Percentiles rank a stretch among this genome's conserved stretches.
These are phyloP conservation scores for Calycopis cecrops DNA, from an alignment of 1,140 invertebrate genomes.

Conservation along the genomic window DNA sequence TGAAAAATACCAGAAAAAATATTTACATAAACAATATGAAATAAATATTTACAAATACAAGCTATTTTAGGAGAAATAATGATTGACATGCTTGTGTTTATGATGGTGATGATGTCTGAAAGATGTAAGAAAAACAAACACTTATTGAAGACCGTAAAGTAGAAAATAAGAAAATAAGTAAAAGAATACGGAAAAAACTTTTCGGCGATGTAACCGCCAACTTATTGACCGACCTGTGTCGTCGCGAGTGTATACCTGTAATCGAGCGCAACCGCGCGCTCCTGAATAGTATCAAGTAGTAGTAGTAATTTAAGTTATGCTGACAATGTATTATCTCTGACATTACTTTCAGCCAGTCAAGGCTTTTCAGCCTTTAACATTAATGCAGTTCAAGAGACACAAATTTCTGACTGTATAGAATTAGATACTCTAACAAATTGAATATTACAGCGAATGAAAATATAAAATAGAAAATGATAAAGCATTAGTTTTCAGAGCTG, in stretches of 20 bases:
- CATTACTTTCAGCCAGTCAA: too few species aligned
- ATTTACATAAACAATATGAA: too few species aligned
- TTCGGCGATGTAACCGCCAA: not conserved
- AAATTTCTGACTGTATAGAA: too few species aligned
- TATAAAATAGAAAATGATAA: too few species aligned
- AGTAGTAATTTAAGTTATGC: too few species aligned
- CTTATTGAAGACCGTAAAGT: constrained; percentile 17
- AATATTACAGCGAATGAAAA: too few species aligned
- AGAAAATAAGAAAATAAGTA: constrained; percentile 8
- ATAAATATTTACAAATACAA: constrained; percentile 15
- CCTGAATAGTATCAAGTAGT: not conserved
- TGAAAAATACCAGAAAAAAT: too few species aligned
- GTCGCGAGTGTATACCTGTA: not conserved
- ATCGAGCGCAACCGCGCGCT: not conserved
- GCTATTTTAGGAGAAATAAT: constrained; percentile 47
- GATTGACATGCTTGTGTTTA: constrained; percentile 58
- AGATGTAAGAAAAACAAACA: constrained; percentile 41
- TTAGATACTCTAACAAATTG: too few species aligned
- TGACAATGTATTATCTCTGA: too few species aligned
- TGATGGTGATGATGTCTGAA: constrained; percentile 57
- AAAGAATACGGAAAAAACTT: not conserved
- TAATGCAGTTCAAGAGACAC: too few species aligned
- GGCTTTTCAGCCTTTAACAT: too few species aligned
- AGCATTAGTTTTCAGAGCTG: too few species aligned
- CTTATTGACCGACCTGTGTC: not conserved